phyloP scores from a whole-genome alignment of 1,140 invertebrate genomes.

The Brachionus paranguensis region DNA sequence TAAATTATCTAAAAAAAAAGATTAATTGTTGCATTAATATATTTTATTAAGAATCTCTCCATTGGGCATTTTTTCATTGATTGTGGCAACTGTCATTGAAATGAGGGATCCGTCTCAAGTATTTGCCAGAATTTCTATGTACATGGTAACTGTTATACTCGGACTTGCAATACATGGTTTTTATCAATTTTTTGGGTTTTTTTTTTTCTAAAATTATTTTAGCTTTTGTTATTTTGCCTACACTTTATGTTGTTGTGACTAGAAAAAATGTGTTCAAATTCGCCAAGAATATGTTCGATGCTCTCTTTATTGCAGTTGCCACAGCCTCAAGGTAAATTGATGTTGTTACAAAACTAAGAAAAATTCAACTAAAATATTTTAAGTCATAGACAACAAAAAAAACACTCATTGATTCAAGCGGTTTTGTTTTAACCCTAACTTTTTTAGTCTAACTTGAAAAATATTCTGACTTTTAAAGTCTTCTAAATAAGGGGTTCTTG shows the following conservation, averaged over 20 bases:
- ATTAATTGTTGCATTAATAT: not conserved
- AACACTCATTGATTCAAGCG: not conserved
- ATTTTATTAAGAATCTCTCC: slow-evolving; percentile 4
- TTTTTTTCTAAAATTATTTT: not conserved
- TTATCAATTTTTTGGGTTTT: not conserved
- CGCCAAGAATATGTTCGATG: slow-evolving; percentile 47
- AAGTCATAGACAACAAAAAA: not conserved
- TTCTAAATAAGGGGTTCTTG: not conserved
- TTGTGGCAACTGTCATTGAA: slow-evolving; percentile 42
- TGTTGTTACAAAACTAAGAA: not conserved
- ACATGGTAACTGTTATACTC: slow-evolving; percentile 49
- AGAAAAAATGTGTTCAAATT: slow-evolving; percentile 50
- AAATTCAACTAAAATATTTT: not conserved
- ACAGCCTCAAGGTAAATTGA: slow-evolving; percentile 51
- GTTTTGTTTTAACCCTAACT: not conserved
- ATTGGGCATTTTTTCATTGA: slow-evolving; percentile 22
- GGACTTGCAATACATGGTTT: slow-evolving; percentile 58
- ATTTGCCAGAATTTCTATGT: slow-evolving; percentile 45
- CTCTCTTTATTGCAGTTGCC: slow-evolving; percentile 50
- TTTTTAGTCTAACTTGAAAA: not conserved
- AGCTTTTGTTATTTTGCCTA: slow-evolving; percentile 49
- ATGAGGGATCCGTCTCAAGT: slow-evolving; percentile 42
- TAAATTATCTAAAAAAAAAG: slow-evolving; percentile 13
- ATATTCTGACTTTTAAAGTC: not conserved
- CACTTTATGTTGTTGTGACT: slow-evolving; percentile 48